Evolutionary conservation across 1,140 invertebrate species (phyloP).

Genomic region (Procambarus virginalis): DNA sequence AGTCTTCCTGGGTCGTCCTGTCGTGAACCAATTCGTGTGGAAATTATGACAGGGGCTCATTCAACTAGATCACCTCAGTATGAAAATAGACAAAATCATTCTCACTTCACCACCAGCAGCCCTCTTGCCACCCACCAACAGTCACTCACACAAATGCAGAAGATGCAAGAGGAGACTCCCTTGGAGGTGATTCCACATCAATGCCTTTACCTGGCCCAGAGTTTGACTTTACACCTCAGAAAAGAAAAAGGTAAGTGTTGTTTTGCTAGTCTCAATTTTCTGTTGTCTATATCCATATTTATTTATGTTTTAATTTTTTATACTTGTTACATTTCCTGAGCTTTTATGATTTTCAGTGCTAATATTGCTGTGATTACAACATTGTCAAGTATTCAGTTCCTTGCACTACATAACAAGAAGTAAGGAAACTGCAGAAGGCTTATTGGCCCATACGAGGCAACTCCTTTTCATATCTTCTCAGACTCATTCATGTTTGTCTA

Average conservation of each 20-base stretch:
- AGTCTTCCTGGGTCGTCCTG: constrained; percentile 9
- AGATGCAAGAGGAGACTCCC: background rate
- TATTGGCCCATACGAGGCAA: too few relatives aligned
- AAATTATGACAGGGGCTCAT: background rate
- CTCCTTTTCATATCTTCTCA: too few relatives aligned
- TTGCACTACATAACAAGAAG: too few relatives aligned
- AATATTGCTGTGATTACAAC: too few relatives aligned
- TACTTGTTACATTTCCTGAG: too few relatives aligned
- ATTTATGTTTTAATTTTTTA: too few relatives aligned
- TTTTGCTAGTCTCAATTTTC: background rate
- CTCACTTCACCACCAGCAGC: background rate
- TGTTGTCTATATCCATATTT: too few relatives aligned
- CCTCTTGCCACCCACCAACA: background rate
- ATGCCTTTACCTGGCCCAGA: constrained; percentile 12
- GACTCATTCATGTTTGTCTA: too few relatives aligned
- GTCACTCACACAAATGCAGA: background rate
- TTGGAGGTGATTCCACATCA: background rate
- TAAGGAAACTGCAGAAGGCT: too few relatives aligned
- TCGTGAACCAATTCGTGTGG: background rate
- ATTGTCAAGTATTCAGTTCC: too few relatives aligned
- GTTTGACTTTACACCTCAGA: constrained; percentile 8
- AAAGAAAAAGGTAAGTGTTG: constrained; percentile 30
- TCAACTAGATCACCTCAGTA: background rate
- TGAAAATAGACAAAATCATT: background rate
- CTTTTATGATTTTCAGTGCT: too few relatives aligned